Percentiles rank a stretch among this genome's conserved stretches.
These are phyloP conservation scores for Portevinia maculata DNA, from an alignment of 2,888 invertebrate genomes.

Conservation along the genomic window DNA sequence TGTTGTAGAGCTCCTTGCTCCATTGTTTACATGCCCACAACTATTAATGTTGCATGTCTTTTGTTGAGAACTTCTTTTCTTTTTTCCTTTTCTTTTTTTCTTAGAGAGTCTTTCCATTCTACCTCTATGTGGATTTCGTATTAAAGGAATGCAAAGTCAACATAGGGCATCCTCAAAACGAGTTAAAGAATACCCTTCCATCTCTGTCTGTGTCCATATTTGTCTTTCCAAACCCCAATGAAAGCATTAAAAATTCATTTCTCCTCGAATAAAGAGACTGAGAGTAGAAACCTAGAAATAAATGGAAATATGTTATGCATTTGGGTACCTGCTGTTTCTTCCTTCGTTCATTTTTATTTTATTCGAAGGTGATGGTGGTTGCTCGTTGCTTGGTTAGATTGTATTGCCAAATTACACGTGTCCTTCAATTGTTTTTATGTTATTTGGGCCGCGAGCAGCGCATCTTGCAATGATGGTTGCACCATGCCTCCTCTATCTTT, in stretches of 20 bases:
- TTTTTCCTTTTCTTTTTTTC: conserved; percentile 14
- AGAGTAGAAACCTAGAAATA: conserved; percentile 45
- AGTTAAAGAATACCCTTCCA: conserved; percentile 59
- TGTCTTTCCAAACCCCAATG: conserved; percentile 57
- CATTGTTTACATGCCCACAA: conserved; percentile 68
- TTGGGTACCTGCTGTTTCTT: conserved; percentile 11
- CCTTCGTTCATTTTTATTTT: conserved; percentile 36
- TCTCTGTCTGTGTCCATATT: conserved; percentile 72
- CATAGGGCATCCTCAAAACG: conserved; percentile 58
- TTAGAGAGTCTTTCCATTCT: conserved; percentile 22
- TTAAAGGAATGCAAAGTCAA: conserved; percentile 65
- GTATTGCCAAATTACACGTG: conserved; percentile 66
- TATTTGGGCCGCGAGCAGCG: conserved; percentile 33
- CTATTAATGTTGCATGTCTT: conserved; percentile 72
- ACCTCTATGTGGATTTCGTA: conserved; percentile 45
- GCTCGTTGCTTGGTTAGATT: conserved; percentile 15
- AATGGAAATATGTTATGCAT: conserved; percentile 51
- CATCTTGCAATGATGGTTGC: conserved; percentile 22
- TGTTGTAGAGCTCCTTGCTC: conserved; percentile 43
- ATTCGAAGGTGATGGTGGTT: conserved; percentile 43
- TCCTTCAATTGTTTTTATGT: conserved; percentile 49
- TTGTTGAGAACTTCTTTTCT: conserved; percentile 33
- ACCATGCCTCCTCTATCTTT: not conserved
- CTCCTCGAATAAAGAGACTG: conserved; percentile 47
- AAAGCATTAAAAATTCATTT: conserved; percentile 73